A percentile compares a stretch with the other conserved stretches of the same genome.
Evolutionary conservation across 2,797 vertebrate genomes (phyloP).

Genomic region (Onychomys arenicola): DNA sequence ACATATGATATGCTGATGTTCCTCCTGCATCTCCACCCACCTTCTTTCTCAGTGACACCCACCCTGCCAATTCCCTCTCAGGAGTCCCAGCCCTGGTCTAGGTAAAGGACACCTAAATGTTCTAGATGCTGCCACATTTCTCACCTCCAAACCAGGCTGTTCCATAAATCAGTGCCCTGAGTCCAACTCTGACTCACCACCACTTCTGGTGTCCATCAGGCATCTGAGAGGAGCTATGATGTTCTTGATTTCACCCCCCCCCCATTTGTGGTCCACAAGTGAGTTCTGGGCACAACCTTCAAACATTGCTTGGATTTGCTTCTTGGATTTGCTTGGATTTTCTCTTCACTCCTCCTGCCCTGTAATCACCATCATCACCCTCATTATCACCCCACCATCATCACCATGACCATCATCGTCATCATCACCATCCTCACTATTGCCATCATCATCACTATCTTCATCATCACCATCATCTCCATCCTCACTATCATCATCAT

Average conservation of each 20-base stretch:
- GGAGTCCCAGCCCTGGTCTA: not conserved
- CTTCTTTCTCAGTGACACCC: not conserved
- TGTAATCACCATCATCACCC: not conserved
- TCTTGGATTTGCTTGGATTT: not conserved
- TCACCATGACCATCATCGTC: fast-evolving
- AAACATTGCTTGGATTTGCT: too few relatives aligned
- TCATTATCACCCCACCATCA: not conserved
- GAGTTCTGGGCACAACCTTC: not conserved
- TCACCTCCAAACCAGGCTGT: not conserved
- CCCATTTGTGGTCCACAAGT: not conserved
- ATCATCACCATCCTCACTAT: not conserved
- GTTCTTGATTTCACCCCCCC: too few relatives aligned
- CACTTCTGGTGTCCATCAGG: not conserved
- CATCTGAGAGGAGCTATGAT: not conserved
- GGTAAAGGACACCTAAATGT: not conserved
- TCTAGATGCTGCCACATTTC: not conserved
- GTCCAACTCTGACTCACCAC: not conserved
- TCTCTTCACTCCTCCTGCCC: not conserved
- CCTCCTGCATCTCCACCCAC: too few relatives aligned
- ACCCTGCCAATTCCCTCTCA: not conserved
- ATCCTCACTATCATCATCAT: fast-evolving
- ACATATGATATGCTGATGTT: fast-evolving
- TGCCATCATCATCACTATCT: not conserved
- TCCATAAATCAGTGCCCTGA: not conserved
- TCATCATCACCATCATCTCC: fast-evolving